Conservation (phyloP, 2,113 vertebrate species). For the Columba livia region DNA sequence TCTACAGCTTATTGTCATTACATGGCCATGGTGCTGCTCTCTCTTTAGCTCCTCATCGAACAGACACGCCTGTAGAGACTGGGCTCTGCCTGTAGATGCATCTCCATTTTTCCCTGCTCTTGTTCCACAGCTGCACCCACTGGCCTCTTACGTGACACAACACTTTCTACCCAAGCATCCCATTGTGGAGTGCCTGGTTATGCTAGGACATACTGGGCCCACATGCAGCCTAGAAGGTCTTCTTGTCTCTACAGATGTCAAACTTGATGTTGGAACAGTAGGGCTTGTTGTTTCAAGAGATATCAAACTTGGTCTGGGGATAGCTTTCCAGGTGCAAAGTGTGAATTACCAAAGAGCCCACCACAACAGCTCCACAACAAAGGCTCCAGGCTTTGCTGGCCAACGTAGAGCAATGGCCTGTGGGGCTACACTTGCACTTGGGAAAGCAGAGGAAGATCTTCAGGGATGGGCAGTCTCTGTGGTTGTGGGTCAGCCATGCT, state of each 20-base stretch:
- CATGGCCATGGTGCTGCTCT: background rate
- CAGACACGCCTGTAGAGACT: background rate
- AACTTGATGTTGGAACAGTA: no score
- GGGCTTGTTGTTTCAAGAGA: background rate
- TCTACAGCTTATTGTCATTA: background rate
- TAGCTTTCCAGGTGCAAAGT: background rate
- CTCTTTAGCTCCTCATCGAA: background rate
- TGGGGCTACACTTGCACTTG: background rate
- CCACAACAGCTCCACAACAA: no score
- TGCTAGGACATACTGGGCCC: background rate
- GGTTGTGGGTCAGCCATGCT: background rate
- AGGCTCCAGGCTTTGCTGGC: background rate
- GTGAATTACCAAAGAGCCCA: background rate
- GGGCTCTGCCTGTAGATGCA: fast-evolving
- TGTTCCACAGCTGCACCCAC: background rate
- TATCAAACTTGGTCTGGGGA: no score
- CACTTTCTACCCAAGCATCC: background rate
- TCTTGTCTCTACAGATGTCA: background rate
- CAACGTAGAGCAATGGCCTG: background rate
- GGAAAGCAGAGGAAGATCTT: background rate
- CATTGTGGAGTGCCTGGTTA: background rate
- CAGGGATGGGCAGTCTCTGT: fast-evolving
- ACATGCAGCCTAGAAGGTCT: background rate
- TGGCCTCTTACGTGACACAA: fast-evolving
- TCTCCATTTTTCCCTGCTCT: background rate